Conservation (phyloP, 2,888 invertebrate genomes). For the Deilephila elpenor region DNA sequence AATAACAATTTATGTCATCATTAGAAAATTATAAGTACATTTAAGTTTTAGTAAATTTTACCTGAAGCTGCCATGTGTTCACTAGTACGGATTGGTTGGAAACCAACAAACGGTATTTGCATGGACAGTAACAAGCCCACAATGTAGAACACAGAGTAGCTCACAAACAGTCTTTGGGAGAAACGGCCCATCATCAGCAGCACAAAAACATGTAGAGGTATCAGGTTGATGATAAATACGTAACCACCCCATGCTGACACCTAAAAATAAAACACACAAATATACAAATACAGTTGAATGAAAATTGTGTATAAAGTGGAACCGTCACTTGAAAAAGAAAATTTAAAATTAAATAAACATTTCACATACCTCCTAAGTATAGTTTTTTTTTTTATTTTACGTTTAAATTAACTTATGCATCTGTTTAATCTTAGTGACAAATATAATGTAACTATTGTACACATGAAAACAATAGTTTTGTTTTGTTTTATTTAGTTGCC, state of each 20-base stretch:
- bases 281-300: background rate
- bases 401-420: background rate
- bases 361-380: background rate
- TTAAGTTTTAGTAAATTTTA: slow-evolving; percentile 52
- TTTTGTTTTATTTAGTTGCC: too few relatives aligned
- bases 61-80: slow-evolving; percentile 99
- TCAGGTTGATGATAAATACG: slow-evolving; percentile 99
- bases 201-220: slow-evolving; percentile 98
- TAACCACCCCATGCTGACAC: slow-evolving; percentile 99
- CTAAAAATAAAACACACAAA: slow-evolving; percentile 67
- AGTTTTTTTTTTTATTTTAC: background rate
- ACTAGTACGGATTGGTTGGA: slow-evolving; percentile 99
- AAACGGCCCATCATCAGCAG: slow-evolving; percentile 97
- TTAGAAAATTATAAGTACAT: too few relatives aligned
- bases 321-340: too few relatives aligned
- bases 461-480: too few relatives aligned
- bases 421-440: too few relatives aligned
- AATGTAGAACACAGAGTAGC: slow-evolving; percentile 98
- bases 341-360: background rate
- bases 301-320: background rate
- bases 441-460: too few relatives aligned
- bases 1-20: too few relatives aligned
- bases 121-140: slow-evolving; percentile 97
- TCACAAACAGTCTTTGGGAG: slow-evolving; percentile 95
- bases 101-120: slow-evolving; percentile 98